Evolutionary conservation across 2,888 invertebrate species (phyloP).

Genomic region (Coelogynopora nodosa): DNA sequence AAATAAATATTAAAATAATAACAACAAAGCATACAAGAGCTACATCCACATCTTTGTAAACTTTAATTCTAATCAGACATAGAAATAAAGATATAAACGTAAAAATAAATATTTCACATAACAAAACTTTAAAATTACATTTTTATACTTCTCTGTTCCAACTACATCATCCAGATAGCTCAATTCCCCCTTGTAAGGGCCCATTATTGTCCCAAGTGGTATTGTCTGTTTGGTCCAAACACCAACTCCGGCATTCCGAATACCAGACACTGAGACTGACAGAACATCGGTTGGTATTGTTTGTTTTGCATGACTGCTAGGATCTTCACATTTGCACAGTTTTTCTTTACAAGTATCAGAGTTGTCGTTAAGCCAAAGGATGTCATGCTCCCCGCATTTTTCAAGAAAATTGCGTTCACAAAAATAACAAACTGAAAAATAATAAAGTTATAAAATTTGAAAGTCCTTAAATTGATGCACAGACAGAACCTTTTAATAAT

Average conservation of each 20-base stretch:
- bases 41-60: too few species aligned
- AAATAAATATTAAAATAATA: too few species aligned
- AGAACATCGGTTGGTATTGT: neutral
- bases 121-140: too few species aligned
- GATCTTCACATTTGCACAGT: neutral
- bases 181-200: neutral
- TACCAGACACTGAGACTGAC: neutral
- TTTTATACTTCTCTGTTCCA: neutral
- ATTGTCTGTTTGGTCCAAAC: neutral
- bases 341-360: neutral
- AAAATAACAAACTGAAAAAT: neutral
- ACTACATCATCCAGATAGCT: neutral
- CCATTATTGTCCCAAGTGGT: neutral
- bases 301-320: neutral
- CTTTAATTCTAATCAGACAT: too few species aligned
- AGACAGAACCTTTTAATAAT: too few species aligned
- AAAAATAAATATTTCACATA: too few species aligned
- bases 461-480: too few species aligned
- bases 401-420: neutral
- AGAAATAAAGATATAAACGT: too few species aligned
- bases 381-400: neutral
- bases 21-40: too few species aligned
- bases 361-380: neutral
- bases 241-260: neutral
- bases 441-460: too few species aligned